phyloP scores from a whole-genome alignment of 2,113 vertebrate species.

The Tyto alba region DNA sequence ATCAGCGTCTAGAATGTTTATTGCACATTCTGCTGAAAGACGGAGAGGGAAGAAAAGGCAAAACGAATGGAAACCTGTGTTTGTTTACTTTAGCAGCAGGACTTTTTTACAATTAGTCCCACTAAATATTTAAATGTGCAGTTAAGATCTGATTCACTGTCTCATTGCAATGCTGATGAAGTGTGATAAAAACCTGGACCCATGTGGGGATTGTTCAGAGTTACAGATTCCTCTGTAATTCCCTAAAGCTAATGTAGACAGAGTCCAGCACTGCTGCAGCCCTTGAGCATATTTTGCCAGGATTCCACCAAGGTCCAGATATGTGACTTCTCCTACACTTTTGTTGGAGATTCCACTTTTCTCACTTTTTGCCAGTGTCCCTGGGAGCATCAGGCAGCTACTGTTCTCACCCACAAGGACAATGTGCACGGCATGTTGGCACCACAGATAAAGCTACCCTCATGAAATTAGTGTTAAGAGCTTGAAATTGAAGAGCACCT shows the following conservation, averaged over 20 bases:
- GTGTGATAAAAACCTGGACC: neutral
- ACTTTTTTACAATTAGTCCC: neutral
- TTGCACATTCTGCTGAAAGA: neutral
- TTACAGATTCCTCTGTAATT: neutral
- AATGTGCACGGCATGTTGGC: neutral
- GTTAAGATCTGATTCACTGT: neutral
- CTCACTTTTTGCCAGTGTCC: neutral
- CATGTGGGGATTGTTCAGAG: neutral
- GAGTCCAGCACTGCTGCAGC: neutral
- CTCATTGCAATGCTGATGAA: neutral
- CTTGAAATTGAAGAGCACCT: neutral
- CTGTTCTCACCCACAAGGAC: neutral
- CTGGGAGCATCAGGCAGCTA: neutral
- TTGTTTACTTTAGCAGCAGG: neutral
- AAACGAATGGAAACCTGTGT: neutral
- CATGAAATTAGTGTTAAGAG: neutral
- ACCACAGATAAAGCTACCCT: neutral
- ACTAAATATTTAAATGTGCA: neutral
- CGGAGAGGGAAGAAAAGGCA: neutral
- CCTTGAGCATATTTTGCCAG: neutral
- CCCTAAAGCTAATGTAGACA: neutral
- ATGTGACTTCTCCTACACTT: neutral
- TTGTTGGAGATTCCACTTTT: neutral
- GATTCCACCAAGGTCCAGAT: neutral
- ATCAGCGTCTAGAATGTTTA: neutral